These are phyloP conservation scores for Aplocera efformata DNA, from an alignment of 2,888 invertebrate species.

Conservation along the genomic window DNA sequence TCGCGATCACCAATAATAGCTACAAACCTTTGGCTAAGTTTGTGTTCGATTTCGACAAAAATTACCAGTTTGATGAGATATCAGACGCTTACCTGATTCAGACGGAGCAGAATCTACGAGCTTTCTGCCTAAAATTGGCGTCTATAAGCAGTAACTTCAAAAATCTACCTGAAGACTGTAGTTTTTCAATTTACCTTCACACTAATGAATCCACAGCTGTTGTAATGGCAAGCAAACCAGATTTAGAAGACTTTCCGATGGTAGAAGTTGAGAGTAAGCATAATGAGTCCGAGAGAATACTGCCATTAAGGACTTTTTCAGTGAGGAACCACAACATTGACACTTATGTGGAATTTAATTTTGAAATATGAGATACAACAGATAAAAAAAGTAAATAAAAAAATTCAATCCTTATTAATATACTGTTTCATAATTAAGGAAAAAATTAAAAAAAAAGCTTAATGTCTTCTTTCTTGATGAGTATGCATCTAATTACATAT, in stretches of 20 bases:
- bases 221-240: conserved; percentile 74
- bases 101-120: conserved; percentile 81
- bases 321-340: conserved; percentile 56
- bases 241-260: conserved; percentile 68
- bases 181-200: conserved; percentile 81
- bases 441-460: too few relatives aligned
- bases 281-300: conserved; percentile 43
- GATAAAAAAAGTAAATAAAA: conserved; percentile 6
- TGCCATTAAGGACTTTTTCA: conserved; percentile 57
- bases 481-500: too few relatives aligned
- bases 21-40: conserved; percentile 52
- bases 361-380: conserved; percentile 16
- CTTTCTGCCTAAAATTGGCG: conserved; percentile 81
- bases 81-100: conserved; percentile 82
- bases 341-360: conserved; percentile 55
- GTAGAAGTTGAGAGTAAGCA: conserved; percentile 49
- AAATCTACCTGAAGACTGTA: conserved; percentile 73
- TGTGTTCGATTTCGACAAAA: conserved; percentile 58
- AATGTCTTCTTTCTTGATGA: too few relatives aligned
- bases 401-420: too few relatives aligned
- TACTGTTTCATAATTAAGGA: too few relatives aligned
- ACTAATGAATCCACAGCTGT: conserved; percentile 81
- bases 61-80: conserved; percentile 45
- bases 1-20: conserved; percentile 60
- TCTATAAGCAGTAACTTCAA: conserved; percentile 68